Evolutionary conservation across 2,888 invertebrate genomes (phyloP).

Genomic region (Kuschelorhynchus macadamiae): DNA sequence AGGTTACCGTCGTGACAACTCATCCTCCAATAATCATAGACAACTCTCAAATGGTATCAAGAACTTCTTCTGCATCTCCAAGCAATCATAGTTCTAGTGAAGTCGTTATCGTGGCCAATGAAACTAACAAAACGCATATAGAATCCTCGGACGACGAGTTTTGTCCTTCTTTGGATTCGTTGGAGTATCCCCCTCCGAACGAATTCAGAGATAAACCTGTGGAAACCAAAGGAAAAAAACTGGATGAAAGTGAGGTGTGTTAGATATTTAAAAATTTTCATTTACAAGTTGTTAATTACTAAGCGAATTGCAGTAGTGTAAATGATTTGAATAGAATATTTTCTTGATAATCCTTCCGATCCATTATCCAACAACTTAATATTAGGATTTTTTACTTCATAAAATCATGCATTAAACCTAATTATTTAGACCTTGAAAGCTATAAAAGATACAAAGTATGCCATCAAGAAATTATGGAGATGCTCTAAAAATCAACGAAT

Average conservation of each 20-base stretch:
- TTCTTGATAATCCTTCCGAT: no score
- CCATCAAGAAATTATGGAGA: no score
- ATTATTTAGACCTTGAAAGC: no score
- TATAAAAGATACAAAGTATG: no score
- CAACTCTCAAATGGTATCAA: constrained; percentile 70
- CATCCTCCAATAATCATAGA: constrained; percentile 86
- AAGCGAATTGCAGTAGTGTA: no score
- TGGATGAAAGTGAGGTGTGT: constrained; percentile 85
- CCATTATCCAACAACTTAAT: no score
- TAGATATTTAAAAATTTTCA: not conserved
- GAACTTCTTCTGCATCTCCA: constrained; percentile 68
- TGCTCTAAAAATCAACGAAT: no score
- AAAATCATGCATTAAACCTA: no score
- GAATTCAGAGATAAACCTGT: constrained; percentile 67
- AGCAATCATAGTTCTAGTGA: constrained; percentile 74
- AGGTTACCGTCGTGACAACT: constrained; percentile 87
- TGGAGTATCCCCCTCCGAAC: constrained; percentile 74
- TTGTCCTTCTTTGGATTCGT: constrained; percentile 81
- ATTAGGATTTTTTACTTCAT: no score
- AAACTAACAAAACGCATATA: constrained; percentile 79
- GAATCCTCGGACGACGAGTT: constrained; percentile 82
- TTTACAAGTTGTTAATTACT: no score
- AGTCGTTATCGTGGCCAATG: constrained; percentile 85
- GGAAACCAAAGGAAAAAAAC: constrained; percentile 73
- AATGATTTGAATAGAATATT: no score